Evolutionary conservation across 2,888 invertebrate species (phyloP), one percentile per base, ranked within the genome.

Genomic region (Ormia ochracea): DNA sequence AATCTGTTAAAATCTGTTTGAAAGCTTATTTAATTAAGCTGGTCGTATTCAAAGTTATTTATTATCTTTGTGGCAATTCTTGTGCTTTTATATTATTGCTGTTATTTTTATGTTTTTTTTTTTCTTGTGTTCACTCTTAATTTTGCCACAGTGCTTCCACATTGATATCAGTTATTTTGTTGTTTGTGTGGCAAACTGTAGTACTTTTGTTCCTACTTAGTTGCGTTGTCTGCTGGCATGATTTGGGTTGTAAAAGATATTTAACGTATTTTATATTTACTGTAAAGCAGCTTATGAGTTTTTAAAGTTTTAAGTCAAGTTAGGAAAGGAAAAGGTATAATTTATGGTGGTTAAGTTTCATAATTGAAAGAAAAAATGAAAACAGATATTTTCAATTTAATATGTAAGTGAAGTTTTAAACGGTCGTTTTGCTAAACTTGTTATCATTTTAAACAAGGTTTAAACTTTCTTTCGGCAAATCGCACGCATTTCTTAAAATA

Each of bases 1-100:
- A 82, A 80, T 82, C 82, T 82, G 79, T 82, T 79, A 63, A 82
- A 82, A 82, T 79, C 82, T 80, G 79, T 82, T 82, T 77, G 69
- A 66, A 74, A 72, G 79, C 79, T 82, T 77, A 82, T 82, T 82
- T 82, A 82, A 82, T 82, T 82, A 77, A 81, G 81, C 81, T 77
- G 81, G 81, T 68, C 66, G 66, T 78, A 75, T 81, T 72, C 75
- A 78, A 78, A 78, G 75, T 81, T 81, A 81, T 81, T 81, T 81
- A 81, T 81, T 81, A 75, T 75, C 78, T 78, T 61, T 70, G 75
- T 68, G 73, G 81, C 69, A 65, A 73, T 38, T 52, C 43, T 59
- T 41, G 59, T 77, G 63, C 65, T 70, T 72, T 66, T 72, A 38
- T 66, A 72, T 70, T 48, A 38, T 65, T 31, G 12, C 33, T 38